These are phyloP conservation scores for Cosmia pyralina DNA, from an alignment of 2,888 invertebrate genomes.

Conservation along the genomic window DNA sequence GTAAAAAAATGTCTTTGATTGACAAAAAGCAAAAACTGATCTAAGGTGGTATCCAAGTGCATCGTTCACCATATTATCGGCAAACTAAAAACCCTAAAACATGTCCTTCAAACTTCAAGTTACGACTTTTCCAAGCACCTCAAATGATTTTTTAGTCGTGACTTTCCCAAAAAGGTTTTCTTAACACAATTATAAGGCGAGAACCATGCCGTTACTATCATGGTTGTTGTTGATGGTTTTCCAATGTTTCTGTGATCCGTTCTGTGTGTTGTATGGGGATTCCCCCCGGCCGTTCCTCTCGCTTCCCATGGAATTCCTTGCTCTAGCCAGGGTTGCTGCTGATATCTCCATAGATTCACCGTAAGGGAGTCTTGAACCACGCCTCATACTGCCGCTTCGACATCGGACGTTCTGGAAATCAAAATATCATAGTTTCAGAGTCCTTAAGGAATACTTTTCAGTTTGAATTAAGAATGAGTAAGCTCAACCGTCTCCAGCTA, in stretches of 20 bases:
- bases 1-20: background rate
- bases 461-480: background rate
- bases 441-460: background rate
- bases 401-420: constrained; percentile 78
- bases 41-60: constrained; percentile 21
- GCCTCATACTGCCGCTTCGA: constrained; percentile 77
- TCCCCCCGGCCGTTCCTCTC: constrained; percentile 78
- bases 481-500: background rate
- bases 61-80: constrained; percentile 5
- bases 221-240: constrained; percentile 85
- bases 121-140: constrained; percentile 45
- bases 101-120: constrained; percentile 21
- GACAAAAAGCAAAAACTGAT: constrained; percentile 3
- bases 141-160: constrained; percentile 26
- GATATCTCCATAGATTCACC: constrained; percentile 89
- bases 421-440: too few species aligned
- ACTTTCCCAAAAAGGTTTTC: constrained; percentile 22
- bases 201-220: constrained; percentile 77
- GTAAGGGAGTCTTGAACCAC: constrained; percentile 84
- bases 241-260: constrained; percentile 81
- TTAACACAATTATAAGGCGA: constrained; percentile 38
- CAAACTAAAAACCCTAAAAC: constrained; percentile 25
- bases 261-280: constrained; percentile 75
- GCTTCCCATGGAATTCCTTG: constrained; percentile 78
- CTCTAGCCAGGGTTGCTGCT: constrained; percentile 84